Percentiles rank a stretch among this genome's conserved stretches.
phyloP scores from a whole-genome alignment of 1,140 invertebrate genomes.

The Wasmannia auropunctata region DNA sequence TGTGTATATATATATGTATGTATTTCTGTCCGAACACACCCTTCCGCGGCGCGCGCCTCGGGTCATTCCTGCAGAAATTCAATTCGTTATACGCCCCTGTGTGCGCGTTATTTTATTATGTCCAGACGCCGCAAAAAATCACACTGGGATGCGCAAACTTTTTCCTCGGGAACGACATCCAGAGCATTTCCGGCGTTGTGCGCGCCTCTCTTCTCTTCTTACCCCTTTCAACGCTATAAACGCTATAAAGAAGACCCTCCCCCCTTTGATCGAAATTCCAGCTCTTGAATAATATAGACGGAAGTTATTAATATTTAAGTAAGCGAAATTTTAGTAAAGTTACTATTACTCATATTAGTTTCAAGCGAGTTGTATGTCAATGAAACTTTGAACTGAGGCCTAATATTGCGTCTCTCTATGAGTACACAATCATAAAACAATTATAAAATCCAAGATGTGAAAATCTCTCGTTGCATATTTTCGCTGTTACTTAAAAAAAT shows the following conservation, averaged over 20 bases:
- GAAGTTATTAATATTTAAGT: background rate
- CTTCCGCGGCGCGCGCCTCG: background rate
- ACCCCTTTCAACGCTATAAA: no score
- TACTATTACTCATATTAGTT: background rate
- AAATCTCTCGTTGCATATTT: background rate
- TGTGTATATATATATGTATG: background rate
- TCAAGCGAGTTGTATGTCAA: background rate
- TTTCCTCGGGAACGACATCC: background rate
- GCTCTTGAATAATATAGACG: background rate
- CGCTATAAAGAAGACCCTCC: background rate
- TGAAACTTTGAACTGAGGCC: background rate
- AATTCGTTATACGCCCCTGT: slow-evolving; percentile 29
- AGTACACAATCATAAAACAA: background rate
- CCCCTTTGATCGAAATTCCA: background rate
- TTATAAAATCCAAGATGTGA: background rate
- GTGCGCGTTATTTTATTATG: slow-evolving; percentile 49
- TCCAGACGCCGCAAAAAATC: slow-evolving; percentile 30
- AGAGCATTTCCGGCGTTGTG: background rate
- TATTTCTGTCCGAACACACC: slow-evolving; percentile 24
- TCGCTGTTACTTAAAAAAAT: background rate
- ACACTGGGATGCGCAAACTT: slow-evolving; percentile 16
- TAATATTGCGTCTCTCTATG: background rate
- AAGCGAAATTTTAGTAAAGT: background rate
- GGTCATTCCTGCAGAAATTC: slow-evolving; percentile 49
- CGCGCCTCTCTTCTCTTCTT: background rate